Evolutionary conservation across 2,797 vertebrate species (phyloP), one percentile per base, ranked within the genome.

Genomic region (Periophthalmus magnuspinnatus): DNA sequence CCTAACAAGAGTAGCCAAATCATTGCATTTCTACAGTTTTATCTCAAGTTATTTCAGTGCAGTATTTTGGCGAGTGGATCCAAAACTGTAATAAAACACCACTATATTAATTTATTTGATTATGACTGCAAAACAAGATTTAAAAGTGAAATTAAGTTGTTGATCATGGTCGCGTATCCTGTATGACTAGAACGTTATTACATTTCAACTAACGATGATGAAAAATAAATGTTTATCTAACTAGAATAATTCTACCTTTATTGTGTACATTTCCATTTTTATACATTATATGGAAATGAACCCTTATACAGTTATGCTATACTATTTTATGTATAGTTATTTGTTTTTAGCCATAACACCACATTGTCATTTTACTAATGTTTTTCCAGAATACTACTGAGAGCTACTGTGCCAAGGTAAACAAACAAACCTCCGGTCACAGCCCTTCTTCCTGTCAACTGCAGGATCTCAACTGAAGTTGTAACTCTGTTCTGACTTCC

Each of bases 381-480:
- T 45, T 45, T 14, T 32, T 28, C 22, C 11, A 32, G 14, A 32
- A 57, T 16, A 1, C 13, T 32, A 32, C 28, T 58, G 16, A 16
- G n/a, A 32, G 14, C 11, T 28, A 32, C 56, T 32, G 24, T 57
- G 56, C 3, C 6, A 13, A 78, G 59, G 32, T 57, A 2, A 62
- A 54, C 0, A 8, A 73, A 76, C 70, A 8, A 71, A 76, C 71
- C 63, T 64, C 52, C 68, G 52, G 52, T 3, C 22, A 19, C 5
- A n/a, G 65, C 68, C 55, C 59, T 17, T 24, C 69, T 73, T 82
- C 80, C 68, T 64, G 59, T 38, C 60, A 45, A 69, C 63, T 64
- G 70, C 82, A 63, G 65, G 17, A 45, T 47, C 34, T 77, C 61
- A 32, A 38, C 52, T 60, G 8, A 50, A 57, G 67, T 32, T 11